Evolutionary conservation across 2,797 vertebrate genomes (phyloP).

Genomic region (Simalia tracyae): DNA sequence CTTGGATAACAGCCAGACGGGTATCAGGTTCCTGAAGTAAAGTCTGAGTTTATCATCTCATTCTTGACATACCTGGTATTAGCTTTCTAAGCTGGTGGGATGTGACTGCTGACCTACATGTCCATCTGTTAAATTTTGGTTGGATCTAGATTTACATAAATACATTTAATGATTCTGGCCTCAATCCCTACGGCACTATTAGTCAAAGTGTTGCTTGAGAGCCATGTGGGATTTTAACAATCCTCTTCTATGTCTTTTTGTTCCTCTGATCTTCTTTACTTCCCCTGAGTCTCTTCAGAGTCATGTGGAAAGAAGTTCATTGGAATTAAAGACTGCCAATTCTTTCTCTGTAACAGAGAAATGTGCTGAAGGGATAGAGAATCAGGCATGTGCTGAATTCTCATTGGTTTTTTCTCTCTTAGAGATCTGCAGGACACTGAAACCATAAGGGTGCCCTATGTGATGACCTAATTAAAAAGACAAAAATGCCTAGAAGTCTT

Average conservation of each 20-base stretch:
- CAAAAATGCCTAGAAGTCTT: neutral
- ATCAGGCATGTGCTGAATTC: neutral
- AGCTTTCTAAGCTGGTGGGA: neutral
- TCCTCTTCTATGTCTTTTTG: conserved; percentile 9
- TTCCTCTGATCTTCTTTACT: conserved; percentile 22
- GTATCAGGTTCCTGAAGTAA: neutral
- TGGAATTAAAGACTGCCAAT: conserved; percentile 30
- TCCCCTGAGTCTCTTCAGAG: conserved; percentile 17
- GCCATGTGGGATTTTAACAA: neutral
- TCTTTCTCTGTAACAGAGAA: conserved; percentile 35
- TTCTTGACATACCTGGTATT: neutral
- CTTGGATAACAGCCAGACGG: neutral
- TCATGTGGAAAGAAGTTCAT: neutral
- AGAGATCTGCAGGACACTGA: neutral
- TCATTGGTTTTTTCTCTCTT: neutral
- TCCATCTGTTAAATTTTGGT: neutral
- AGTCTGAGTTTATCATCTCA: neutral
- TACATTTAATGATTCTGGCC: neutral
- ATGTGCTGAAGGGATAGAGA: neutral
- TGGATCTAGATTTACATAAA: neutral
- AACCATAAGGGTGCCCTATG: neutral
- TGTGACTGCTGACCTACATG: neutral
- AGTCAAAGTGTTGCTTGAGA: neutral
- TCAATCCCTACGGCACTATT: neutral
- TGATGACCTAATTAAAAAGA: neutral